Evolutionary conservation across 1,140 invertebrate species (phyloP).

Genomic region (Pygmarrhopalites habei): DNA sequence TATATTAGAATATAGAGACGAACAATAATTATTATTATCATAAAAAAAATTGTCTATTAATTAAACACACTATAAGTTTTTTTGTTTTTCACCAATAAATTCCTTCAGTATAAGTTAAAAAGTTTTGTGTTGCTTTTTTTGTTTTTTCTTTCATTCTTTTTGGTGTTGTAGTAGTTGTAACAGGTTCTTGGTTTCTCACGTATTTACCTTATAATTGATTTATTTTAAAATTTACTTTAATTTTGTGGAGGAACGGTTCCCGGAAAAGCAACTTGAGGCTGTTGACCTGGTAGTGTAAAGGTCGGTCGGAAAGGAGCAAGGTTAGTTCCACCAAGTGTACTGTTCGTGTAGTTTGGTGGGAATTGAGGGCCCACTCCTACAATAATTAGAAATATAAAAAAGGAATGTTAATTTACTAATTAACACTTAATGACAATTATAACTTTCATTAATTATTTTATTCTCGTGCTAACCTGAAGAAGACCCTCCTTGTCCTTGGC

Average conservation of each 20-base stretch:
- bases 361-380: slow-evolving; percentile 36
- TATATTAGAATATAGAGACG: no score
- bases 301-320: slow-evolving; percentile 40
- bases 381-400: slow-evolving; percentile 7
- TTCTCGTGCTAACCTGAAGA: not conserved
- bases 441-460: no score
- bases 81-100: not conserved
- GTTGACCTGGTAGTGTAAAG: slow-evolving; percentile 40
- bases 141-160: not conserved
- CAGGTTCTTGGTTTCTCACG: no score
- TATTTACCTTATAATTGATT: no score
- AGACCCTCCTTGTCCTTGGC: no score
- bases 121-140: not conserved
- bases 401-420: not conserved
- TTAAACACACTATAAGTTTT: not conserved
- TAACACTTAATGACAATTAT: not conserved
- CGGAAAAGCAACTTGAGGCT: slow-evolving; percentile 31
- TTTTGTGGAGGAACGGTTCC: slow-evolving; percentile 33
- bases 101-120: not conserved
- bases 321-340: slow-evolving; percentile 37
- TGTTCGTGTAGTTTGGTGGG: slow-evolving; percentile 34
- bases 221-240: not conserved
- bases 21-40: no score
- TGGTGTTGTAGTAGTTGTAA: not conserved
- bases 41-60: no score